Percentiles rank a stretch among this genome's conserved stretches.
phyloP scores from a whole-genome alignment of 2,797 vertebrate species.

The Microhierax caerulescens region DNA sequence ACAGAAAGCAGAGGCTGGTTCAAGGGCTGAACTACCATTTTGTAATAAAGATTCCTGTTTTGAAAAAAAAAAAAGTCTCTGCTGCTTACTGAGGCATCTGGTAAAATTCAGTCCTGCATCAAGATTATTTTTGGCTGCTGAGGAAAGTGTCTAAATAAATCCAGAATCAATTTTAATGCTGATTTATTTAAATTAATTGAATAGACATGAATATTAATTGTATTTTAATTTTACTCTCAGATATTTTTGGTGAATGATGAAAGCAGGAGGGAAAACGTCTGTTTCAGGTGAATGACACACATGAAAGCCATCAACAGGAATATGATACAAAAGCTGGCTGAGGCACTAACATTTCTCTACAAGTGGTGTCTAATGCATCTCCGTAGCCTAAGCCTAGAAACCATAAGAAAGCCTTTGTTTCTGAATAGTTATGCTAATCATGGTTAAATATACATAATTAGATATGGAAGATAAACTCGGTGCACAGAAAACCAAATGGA shows the following conservation, averaged over 20 bases:
- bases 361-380: neutral
- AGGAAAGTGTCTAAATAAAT: conserved; percentile 3
- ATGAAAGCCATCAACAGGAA: neutral
- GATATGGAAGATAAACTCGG: neutral
- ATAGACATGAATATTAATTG: conserved; percentile 13
- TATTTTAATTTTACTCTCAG: neutral
- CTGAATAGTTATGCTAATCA: neutral
- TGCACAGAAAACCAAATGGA: neutral
- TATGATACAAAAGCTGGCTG: neutral
- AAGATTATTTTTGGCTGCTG: neutral
- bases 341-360: neutral
- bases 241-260: neutral
- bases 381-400: neutral
- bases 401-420: neutral
- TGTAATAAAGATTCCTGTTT: neutral
- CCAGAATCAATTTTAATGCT: neutral
- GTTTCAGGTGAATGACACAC: neutral
- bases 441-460: neutral
- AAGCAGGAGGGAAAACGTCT: conserved; percentile 10
- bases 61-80: neutral
- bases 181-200: conserved; percentile 35
- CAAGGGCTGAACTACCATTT: neutral
- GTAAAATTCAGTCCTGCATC: neutral
- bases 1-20: neutral
- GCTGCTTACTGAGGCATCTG: neutral